Evolutionary conservation across 2,888 invertebrate genomes (phyloP), one percentile per base, ranked within the genome.

Genomic region (Eilema depressum): DNA sequence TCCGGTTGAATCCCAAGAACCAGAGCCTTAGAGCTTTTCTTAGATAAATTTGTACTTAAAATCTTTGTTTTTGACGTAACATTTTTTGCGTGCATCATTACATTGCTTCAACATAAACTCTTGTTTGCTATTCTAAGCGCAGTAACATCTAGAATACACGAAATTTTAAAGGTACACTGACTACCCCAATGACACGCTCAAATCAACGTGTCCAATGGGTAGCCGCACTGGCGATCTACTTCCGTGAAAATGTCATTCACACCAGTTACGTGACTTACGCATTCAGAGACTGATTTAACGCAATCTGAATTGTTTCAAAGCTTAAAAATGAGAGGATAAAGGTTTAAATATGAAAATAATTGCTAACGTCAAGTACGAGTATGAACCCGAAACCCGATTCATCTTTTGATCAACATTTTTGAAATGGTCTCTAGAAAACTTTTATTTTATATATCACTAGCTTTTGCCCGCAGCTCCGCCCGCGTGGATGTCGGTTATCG

Each of bases 231-330:
- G 53, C n/a, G 10, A n/a, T 53, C 47, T 47, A 47, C 53, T 53
- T 53, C 53, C 53, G 53, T 53, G 53, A 53, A 53, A 53, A n/a
- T n/a, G 53, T 53, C n/a, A 53, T 53, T 53, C 53, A 53, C 53
- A 53, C 53, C 10, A 47, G 53, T 53, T n/a, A n/a, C 53, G 53
- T 20, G 53, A 53, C 2, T 20, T n/a, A 47, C 20, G 47, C 47
- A 47, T 47, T 47, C 20, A 47, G 47, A 20, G 1, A 47, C 20
- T 47, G 47, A 47, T 47, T 47, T 47, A 47, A 7, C 17, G 20
- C 47, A 20, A 53, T n/a, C 53, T 53, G 10, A 53, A 53, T n/a
- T 10, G 53, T n/a, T 53, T 47, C 7, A n/a, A n/a, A 47, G 20
- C 20, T 20, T 20, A 4, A 3, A 53, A 53, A n/a, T 47, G 20